Evolutionary conservation across 2,888 invertebrate genomes (phyloP), one percentile per base, ranked within the genome.

Genomic region (Chaetoderma sp.): DNA sequence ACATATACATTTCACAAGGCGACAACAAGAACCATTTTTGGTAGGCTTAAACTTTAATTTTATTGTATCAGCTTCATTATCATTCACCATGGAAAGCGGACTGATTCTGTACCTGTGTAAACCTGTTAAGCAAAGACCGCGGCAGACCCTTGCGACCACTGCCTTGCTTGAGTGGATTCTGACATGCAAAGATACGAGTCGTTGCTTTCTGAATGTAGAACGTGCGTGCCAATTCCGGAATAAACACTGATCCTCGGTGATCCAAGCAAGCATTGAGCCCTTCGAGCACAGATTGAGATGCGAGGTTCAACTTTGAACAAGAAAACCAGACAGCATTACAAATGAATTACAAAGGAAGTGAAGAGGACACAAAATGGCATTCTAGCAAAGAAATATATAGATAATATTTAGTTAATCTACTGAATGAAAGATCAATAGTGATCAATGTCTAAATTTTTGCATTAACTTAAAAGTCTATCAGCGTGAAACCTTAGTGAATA

Each of bases 251-350:
- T 0, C 95, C 95, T 78, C 99, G 90, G 85, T 99, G 99, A 89
- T 99, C 99, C 62, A 99, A 90, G 80, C 98, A 98, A 0, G 99
- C 98, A 85, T 99, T 99, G 2, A 99, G 89, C 30, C 98, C 99
- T 89, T 99, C 99, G 16, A 99, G 88, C 0, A 99, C 98, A 0
- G 98, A 95, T 86, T 99, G 99, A 0, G 98, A 97, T 0, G 99
- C 99, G 71, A 99, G 89, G 89, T 99, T 99, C 72, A 99, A 88
- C 89, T 90, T 78, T 33, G 81, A 76, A 47, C 45, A 5, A 55
- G 25, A 42, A 5, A 52, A 1, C 4, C 10, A 47, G 13, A 49
- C 27, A 45, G 27, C 23, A 47, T 2, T n/a, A n/a, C 27, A 54
- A 27, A 21, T 30, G 30, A 54, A 10, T 30, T 16, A 42, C n/a